These are phyloP conservation scores for Argyrosomus japonicus DNA, from an alignment of 2,113 vertebrate genomes.

Conservation along the genomic window DNA sequence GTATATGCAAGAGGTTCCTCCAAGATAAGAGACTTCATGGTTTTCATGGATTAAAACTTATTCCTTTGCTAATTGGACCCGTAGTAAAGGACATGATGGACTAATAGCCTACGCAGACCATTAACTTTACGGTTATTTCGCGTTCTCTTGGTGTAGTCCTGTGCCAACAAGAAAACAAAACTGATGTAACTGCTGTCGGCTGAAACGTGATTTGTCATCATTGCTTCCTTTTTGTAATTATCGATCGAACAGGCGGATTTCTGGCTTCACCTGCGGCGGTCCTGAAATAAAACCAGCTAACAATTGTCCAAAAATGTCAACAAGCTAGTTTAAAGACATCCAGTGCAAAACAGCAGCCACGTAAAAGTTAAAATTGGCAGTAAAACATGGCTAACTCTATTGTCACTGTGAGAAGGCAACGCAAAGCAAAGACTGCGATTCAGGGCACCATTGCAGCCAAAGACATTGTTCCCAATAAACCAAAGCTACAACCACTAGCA, in stretches of 20 bases:
- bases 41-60: constrained; percentile 91
- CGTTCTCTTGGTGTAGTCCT: constrained; percentile 56
- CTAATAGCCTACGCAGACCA: constrained; percentile 82
- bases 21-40: constrained; percentile 82
- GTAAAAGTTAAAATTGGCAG: constrained; percentile 83
- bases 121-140: constrained; percentile 82
- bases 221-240: constrained; percentile 33
- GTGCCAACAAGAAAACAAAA: constrained; percentile 63
- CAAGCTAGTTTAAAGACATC: constrained; percentile 74
- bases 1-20: constrained; percentile 93
- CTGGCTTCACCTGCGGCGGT: constrained; percentile 54
- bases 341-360: constrained; percentile 86
- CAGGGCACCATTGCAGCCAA: constrained; percentile 78
- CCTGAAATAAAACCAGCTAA: constrained; percentile 57
- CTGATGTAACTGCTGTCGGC: constrained; percentile 51
- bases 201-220: constrained; percentile 61
- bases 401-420: constrained; percentile 86
- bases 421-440: constrained; percentile 82
- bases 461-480: constrained; percentile 81
- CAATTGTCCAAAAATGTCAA: constrained; percentile 56
- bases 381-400: constrained; percentile 86
- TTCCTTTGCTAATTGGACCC: constrained; percentile 84
- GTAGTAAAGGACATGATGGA: constrained; percentile 93
- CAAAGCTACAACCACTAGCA: constrained; percentile 81
- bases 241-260: constrained; percentile 39